These are phyloP conservation scores for Endomychus coccineus DNA, from an alignment of 2,888 invertebrate species.

Conservation along the genomic window DNA sequence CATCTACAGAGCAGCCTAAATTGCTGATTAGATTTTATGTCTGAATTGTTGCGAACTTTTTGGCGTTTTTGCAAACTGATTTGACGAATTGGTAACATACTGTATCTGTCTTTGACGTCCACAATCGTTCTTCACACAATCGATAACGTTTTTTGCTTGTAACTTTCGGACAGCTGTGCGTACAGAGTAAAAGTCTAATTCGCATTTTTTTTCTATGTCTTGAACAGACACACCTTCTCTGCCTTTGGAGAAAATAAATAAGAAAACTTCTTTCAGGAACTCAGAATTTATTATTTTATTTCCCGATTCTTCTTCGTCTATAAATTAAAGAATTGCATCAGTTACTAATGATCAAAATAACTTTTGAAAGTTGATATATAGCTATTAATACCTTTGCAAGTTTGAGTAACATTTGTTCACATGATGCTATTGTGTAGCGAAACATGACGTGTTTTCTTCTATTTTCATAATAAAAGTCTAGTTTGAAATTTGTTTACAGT, in stretches of 20 bases:
- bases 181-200: conserved; percentile 12
- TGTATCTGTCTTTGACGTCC: conserved; percentile 50
- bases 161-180: conserved; percentile 38
- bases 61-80: no score
- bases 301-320: conserved; percentile 10
- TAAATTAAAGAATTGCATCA: conserved; percentile 1
- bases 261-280: conserved; percentile 12
- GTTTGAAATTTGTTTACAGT: no score
- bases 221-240: conserved; percentile 9
- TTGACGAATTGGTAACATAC: conserved; percentile 14
- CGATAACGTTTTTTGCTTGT: conserved; percentile 41
- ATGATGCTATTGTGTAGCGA: no score
- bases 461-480: no score
- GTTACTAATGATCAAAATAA: no score
- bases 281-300: conserved; percentile 8
- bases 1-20: no score
- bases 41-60: no score
- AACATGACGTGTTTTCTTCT: no score
- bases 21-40: no score
- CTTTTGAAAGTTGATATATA: no score
- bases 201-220: conserved; percentile 7
- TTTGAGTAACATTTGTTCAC: no score
- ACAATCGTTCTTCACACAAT: conserved; percentile 47
- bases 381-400: no score
- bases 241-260: conserved; percentile 6